phyloP scores from a whole-genome alignment of 2,113 vertebrate genomes.

The Eptatretus burgeri region DNA sequence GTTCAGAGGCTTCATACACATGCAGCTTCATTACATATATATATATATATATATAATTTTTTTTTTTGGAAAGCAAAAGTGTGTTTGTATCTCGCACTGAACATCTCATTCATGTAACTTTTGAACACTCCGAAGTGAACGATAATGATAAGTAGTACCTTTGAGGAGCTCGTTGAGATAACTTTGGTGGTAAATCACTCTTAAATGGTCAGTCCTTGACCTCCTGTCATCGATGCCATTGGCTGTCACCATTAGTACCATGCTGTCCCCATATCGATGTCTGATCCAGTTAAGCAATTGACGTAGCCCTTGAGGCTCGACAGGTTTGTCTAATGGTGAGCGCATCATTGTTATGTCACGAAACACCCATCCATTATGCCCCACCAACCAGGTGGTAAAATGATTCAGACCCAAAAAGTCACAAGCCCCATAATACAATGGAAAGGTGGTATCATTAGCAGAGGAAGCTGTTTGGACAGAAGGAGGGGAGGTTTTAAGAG shows the following conservation, averaged over 20 bases:
- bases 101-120: background rate
- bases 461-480: no score
- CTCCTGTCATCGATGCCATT: constrained; percentile 51
- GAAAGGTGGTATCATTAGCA: no score
- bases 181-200: constrained; percentile 36
- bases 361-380: constrained; percentile 18
- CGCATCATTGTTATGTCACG: constrained; percentile 38
- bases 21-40: no score
- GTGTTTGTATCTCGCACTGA: background rate
- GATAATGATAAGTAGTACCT: constrained; percentile 22
- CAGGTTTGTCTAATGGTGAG: constrained; percentile 27
- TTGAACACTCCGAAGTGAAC: constrained; percentile 7
- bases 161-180: constrained; percentile 55
- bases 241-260: constrained; percentile 42
- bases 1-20: no score
- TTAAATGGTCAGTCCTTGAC: constrained; percentile 27
- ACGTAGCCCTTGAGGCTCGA: constrained; percentile 45
- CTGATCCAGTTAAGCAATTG: constrained; percentile 44
- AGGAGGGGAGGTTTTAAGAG: no score
- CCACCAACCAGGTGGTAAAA: constrained; percentile 58
- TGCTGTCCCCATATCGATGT: constrained; percentile 23
- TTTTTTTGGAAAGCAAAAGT: background rate
- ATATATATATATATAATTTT: background rate
- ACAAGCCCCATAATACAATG: constrained; percentile 19
- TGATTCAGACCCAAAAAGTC: constrained; percentile 66